Conservation (phyloP, 2,113 vertebrate genomes). For the Neogobius melanostomus region DNA sequence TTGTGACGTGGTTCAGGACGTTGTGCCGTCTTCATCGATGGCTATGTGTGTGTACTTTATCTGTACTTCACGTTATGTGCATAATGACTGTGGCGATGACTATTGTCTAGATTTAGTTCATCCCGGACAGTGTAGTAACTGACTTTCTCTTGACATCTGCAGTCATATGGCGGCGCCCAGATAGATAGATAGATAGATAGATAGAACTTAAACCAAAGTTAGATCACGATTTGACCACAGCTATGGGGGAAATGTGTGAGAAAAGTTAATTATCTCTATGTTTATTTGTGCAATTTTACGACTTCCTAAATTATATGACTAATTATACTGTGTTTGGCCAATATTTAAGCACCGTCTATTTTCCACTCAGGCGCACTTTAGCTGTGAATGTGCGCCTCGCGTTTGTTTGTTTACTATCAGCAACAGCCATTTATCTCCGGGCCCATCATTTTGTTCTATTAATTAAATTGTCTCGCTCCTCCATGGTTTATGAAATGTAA, state of each 20-base stretch:
- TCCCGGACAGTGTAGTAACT: too few relatives aligned
- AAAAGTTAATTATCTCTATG: not conserved
- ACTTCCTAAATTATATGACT: not conserved
- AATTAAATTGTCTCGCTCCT: constrained; percentile 6
- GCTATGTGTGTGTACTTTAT: too few relatives aligned
- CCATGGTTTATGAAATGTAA: constrained; percentile 12
- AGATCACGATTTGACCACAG: too few relatives aligned
- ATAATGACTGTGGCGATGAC: too few relatives aligned
- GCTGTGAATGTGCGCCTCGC: not conserved
- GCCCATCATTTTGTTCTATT: not conserved
- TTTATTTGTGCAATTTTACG: not conserved
- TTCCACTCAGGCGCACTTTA: not conserved
- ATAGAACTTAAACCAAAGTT: too few relatives aligned
- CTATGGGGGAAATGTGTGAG: not conserved
- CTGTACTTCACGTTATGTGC: too few relatives aligned
- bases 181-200: too few relatives aligned
- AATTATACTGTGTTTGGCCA: not conserved
- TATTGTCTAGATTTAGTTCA: too few relatives aligned
- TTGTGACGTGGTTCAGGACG: too few relatives aligned
- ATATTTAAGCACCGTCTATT: constrained; percentile 6
- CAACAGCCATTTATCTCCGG: not conserved
- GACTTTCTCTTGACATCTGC: too few relatives aligned
- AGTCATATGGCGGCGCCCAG: too few relatives aligned
- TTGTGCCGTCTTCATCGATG: too few relatives aligned
- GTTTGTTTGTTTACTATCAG: constrained; percentile 7